A percentile compares a stretch with the other conserved stretches of the same genome.
Conservation (phyloP, 2,888 invertebrate genomes). For the Teleogryllus oceanicus region DNA sequence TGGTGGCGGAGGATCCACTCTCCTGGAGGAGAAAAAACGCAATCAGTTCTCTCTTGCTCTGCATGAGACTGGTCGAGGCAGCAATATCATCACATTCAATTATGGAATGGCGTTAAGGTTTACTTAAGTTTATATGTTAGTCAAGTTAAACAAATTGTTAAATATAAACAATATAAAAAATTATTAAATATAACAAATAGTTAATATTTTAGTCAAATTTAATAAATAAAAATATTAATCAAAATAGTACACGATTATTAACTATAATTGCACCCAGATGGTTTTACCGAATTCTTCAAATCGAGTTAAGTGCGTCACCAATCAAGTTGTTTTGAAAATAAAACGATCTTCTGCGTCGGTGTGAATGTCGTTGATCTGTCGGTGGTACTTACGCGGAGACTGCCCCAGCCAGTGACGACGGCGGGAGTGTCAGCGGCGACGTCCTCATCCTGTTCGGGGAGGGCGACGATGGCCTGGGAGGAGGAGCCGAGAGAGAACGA, state of each 20-base stretch:
- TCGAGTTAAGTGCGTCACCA: neutral
- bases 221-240: no score
- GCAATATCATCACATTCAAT: rapidly evolving
- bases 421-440: conserved; percentile 42
- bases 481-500: conserved; percentile 45
- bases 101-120: no score
- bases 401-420: conserved; percentile 47
- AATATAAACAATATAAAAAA: no score
- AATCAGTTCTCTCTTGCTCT: neutral
- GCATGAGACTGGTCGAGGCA: no score
- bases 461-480: conserved; percentile 48
- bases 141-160: no score
- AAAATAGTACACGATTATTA: no score
- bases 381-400: conserved; percentile 36
- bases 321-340: neutral
- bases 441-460: conserved; percentile 39
- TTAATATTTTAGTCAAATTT: no score
- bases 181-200: no score
- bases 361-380: neutral
- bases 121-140: no score
- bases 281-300: no score
- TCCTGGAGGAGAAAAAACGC: neutral
- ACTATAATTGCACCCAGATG: no score
- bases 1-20: neutral
- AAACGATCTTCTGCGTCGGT: neutral